A percentile compares a stretch with the other conserved stretches of the same genome.
phyloP scores from a whole-genome alignment of 2,888 invertebrate species.

The Malacosoma neustria region DNA sequence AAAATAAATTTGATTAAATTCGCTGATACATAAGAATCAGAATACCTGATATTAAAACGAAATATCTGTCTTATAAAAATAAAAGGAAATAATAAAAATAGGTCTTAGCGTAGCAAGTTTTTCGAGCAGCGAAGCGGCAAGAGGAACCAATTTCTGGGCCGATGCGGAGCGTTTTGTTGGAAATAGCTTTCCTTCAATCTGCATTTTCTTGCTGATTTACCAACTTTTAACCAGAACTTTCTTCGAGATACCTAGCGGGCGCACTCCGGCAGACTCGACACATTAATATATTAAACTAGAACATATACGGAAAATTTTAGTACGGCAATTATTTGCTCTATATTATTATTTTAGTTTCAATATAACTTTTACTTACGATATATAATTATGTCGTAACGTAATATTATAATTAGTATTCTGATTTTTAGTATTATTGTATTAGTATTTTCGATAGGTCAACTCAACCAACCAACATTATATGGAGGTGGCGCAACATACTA shows the following conservation, averaged over 20 bases:
- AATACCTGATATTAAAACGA: slow-evolving; percentile 45
- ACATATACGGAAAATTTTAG: too few species aligned
- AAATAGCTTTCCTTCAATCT: slow-evolving; percentile 74
- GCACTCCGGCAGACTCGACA: slow-evolving; percentile 38
- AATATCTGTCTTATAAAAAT: slow-evolving; percentile 46
- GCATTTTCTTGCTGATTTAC: slow-evolving; percentile 75
- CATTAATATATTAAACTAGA: slow-evolving; percentile 46
- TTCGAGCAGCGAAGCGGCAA: slow-evolving; percentile 60
- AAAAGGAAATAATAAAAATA: slow-evolving; percentile 66
- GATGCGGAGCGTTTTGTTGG: slow-evolving; percentile 70
- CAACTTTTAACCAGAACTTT: slow-evolving; percentile 59
- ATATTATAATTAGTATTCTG: too few species aligned
- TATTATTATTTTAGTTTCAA: too few species aligned
- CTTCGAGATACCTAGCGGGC: slow-evolving; percentile 34
- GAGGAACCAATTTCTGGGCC: slow-evolving; percentile 71
- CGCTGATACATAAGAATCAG: not conserved
- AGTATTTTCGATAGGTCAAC: too few species aligned
- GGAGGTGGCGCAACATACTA: too few species aligned
- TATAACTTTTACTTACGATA: too few species aligned
- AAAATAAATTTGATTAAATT: too few species aligned
- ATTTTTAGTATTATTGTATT: too few species aligned
- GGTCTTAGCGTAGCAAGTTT: slow-evolving; percentile 62
- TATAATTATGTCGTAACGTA: too few species aligned
- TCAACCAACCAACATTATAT: too few species aligned
- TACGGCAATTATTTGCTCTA: too few species aligned